A percentile compares a stretch with the other conserved stretches of the same genome.
Conservation (phyloP, 2,888 invertebrate genomes). For the Scaptomyza polygonia region DNA sequence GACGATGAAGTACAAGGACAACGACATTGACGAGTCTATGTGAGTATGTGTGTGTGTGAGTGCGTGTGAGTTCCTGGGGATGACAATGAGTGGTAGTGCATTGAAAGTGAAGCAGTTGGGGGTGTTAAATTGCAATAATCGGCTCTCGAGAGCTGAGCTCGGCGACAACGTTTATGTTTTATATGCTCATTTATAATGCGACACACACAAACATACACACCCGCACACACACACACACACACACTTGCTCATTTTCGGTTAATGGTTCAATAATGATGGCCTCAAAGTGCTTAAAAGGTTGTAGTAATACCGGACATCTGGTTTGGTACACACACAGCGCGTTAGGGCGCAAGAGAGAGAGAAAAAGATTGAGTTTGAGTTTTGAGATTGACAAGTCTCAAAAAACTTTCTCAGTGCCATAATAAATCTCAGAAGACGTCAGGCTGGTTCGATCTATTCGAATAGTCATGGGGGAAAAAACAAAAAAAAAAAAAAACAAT, state of each 20-base stretch:
- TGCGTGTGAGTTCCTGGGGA: not conserved
- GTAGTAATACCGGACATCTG: slow-evolving; percentile 81
- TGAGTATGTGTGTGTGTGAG: not conserved
- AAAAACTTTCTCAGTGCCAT: slow-evolving; percentile 44
- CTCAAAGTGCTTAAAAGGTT: slow-evolving; percentile 54
- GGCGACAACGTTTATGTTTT: slow-evolving; percentile 80
- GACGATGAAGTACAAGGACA: slow-evolving; percentile 40
- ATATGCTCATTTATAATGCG: slow-evolving; percentile 79
- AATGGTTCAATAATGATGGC: slow-evolving; percentile 81
- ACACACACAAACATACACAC: slow-evolving; percentile 4
- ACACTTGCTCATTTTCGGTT: slow-evolving; percentile 74
- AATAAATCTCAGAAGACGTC: slow-evolving; percentile 62
- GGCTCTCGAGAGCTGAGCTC: slow-evolving; percentile 71
- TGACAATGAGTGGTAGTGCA: slow-evolving; percentile 26
- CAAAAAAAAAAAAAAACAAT: slow-evolving; percentile 7
- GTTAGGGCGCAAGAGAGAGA: no score
- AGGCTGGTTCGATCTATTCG: slow-evolving; percentile 27
- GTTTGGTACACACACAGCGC: slow-evolving; percentile 32
- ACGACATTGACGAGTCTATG: slow-evolving; percentile 39
- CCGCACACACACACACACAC: not conserved
- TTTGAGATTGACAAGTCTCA: slow-evolving; percentile 16
- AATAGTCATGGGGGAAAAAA: slow-evolving; percentile 6
- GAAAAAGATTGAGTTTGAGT: no score
- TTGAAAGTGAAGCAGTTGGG: slow-evolving; percentile 25
- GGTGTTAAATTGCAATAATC: slow-evolving; percentile 82